These are phyloP conservation scores for Epicauta chinensis DNA, from an alignment of 1,140 invertebrate genomes.

Conservation along the genomic window DNA sequence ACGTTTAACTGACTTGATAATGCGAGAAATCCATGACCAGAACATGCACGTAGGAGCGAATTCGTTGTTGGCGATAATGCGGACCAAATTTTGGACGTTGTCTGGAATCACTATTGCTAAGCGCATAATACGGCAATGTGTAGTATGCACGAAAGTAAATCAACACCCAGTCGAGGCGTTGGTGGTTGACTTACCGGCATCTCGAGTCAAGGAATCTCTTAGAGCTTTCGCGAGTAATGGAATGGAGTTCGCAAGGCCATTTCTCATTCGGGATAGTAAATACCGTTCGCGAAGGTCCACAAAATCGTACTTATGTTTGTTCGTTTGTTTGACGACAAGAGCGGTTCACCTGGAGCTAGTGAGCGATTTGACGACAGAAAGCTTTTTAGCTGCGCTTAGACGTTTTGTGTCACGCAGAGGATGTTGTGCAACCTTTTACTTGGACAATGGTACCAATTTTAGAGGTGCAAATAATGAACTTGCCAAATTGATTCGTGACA, in stretches of 20 bases:
- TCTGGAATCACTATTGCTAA: too few species aligned
- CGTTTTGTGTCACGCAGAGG: slow-evolving; percentile 33
- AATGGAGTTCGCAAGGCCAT: slow-evolving; percentile 30
- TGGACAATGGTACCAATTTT: slow-evolving; percentile 16
- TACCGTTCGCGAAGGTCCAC: neutral
- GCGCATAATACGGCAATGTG: too few species aligned
- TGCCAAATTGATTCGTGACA: neutral
- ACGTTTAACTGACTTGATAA: neutral
- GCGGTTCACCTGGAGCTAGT: slow-evolving; percentile 36
- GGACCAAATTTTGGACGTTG: too few species aligned
- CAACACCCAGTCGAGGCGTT: neutral
- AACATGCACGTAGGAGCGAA: too few species aligned
- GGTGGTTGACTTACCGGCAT: neutral
- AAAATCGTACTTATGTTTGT: slow-evolving; percentile 5
- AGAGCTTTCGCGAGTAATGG: slow-evolving; percentile 28
- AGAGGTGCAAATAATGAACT: slow-evolving; percentile 12
- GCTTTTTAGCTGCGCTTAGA: slow-evolving; percentile 30
- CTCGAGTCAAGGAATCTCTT: slow-evolving; percentile 5
- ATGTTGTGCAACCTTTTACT: slow-evolving; percentile 7
- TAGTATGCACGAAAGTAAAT: neutral
- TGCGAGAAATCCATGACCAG: neutral
- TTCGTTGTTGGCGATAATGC: too few species aligned
- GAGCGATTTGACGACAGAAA: slow-evolving; percentile 21
- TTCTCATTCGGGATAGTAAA: slow-evolving; percentile 7
- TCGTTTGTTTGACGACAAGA: slow-evolving; percentile 20